Conservation (phyloP, 2,888 invertebrate genomes). For the Odontothrips loti region DNA sequence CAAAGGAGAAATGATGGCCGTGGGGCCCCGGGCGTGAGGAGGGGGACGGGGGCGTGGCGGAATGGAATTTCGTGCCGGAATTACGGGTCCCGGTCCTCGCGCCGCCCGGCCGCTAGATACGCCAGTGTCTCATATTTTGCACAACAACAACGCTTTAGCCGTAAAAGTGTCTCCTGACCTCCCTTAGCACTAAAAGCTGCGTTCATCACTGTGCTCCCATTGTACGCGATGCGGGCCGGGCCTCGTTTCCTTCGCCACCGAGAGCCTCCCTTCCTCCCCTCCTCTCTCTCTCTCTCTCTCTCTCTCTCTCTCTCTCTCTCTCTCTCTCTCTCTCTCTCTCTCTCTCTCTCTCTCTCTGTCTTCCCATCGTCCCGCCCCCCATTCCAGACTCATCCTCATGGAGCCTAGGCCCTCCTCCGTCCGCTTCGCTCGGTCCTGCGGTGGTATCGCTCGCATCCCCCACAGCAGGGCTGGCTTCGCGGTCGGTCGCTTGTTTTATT, state of each 20-base stretch:
- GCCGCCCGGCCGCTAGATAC: not conserved
- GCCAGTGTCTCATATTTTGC: constrained; percentile 15
- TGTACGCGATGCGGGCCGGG: not conserved
- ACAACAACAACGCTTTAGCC: constrained; percentile 22
- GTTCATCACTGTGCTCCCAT: constrained; percentile 1
- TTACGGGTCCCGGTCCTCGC: too few relatives aligned
- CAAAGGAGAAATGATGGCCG: too few relatives aligned
- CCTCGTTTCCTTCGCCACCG: not conserved
- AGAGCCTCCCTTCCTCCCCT: not conserved
- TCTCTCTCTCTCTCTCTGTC: not conserved
- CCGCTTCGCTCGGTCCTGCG: too few relatives aligned
- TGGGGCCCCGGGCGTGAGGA: too few relatives aligned
- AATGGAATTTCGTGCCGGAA: too few relatives aligned
- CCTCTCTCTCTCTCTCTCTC: not conserved
- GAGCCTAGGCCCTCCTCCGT: too few relatives aligned
- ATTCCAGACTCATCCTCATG: too few relatives aligned
- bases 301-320: not conserved
- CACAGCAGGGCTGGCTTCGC: too few relatives aligned
- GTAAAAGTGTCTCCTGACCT: constrained; percentile 20
- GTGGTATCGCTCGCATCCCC: too few relatives aligned
- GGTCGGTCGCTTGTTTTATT: too few relatives aligned
- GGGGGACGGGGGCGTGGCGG: too few relatives aligned
- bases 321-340: not conserved
- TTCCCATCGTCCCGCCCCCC: not conserved
- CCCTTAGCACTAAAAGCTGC: constrained; percentile 21